Percentiles rank a stretch among this genome's conserved stretches.
Conservation (phyloP, 2,797 vertebrate species). For the Scolopax bukidnonensis region DNA sequence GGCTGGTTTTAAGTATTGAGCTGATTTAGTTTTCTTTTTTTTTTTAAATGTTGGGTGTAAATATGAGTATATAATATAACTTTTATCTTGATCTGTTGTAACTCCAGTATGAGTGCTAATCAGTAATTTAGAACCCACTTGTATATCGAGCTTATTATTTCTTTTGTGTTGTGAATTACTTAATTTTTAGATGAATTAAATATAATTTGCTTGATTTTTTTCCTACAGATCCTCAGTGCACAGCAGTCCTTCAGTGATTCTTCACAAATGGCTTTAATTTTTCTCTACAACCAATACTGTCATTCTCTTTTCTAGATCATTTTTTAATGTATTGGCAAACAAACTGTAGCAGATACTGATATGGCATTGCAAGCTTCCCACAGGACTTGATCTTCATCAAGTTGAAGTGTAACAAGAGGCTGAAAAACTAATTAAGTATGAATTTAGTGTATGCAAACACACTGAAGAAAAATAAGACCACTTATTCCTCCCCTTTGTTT, state of each 20-base stretch:
- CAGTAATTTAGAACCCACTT: not conserved
- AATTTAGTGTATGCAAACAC: not conserved
- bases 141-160: not conserved
- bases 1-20: not conserved
- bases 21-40: not conserved
- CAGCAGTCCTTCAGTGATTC: not conserved
- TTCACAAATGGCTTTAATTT: not conserved
- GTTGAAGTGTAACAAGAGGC: not conserved
- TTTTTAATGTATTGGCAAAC: not conserved
- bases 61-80: not conserved
- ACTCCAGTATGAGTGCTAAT: not conserved
- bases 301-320: not conserved
- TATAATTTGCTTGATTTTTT: not conserved
- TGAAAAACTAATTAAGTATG: not conserved
- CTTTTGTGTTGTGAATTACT: not conserved
- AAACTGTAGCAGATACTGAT: not conserved
- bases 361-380: not conserved
- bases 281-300: not conserved
- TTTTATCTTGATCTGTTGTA: not conserved
- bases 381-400: not conserved
- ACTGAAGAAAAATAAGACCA: not conserved
- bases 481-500: not conserved
- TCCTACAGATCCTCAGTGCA: not conserved
- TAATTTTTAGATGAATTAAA: not conserved
- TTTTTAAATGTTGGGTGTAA: not conserved